These are phyloP conservation scores for Sebastiscus tertius DNA, from an alignment of 2,797 vertebrate genomes.

Conservation along the genomic window DNA sequence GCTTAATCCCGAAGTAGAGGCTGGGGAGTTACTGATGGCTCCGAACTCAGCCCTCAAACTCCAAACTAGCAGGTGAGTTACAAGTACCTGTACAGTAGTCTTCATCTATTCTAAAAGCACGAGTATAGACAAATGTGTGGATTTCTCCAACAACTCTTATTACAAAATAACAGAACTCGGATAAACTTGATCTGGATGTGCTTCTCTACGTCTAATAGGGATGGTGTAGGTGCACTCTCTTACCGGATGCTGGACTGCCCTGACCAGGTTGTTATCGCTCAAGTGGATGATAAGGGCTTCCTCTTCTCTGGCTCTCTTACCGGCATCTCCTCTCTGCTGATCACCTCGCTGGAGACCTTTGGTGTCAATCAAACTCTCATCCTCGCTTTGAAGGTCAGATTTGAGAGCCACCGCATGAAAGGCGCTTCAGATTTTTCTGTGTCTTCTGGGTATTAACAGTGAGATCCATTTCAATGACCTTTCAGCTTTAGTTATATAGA, in stretches of 20 bases:
- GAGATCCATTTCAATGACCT: neutral
- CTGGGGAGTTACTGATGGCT: conserved; percentile 91
- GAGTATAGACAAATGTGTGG: neutral
- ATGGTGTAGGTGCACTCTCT: conserved; percentile 84
- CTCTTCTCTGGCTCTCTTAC: conserved; percentile 87
- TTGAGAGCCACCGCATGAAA: neutral
- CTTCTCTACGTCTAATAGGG: conserved; percentile 76
- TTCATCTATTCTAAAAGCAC: neutral
- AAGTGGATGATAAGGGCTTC: conserved; percentile 88
- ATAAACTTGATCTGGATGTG: neutral
- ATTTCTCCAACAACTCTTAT: neutral
- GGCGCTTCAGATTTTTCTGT: neutral
- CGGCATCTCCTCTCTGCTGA: conserved; percentile 87
- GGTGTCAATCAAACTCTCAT: conserved; percentile 93
- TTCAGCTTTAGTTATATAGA: neutral
- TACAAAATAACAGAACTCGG: neutral
- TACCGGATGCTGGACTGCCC: conserved; percentile 87
- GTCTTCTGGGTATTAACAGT: neutral
- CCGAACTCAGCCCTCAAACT: conserved; percentile 93
- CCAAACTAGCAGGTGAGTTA: conserved; percentile 90
- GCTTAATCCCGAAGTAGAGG: conserved; percentile 85
- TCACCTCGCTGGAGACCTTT: conserved; percentile 90
- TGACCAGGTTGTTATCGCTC: conserved; percentile 83
- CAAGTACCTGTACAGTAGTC: neutral
- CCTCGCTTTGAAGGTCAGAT: conserved; percentile 89